These are phyloP conservation scores for Smutsia gigantea DNA, from an alignment of 2,797 vertebrate species.

Conservation along the genomic window DNA sequence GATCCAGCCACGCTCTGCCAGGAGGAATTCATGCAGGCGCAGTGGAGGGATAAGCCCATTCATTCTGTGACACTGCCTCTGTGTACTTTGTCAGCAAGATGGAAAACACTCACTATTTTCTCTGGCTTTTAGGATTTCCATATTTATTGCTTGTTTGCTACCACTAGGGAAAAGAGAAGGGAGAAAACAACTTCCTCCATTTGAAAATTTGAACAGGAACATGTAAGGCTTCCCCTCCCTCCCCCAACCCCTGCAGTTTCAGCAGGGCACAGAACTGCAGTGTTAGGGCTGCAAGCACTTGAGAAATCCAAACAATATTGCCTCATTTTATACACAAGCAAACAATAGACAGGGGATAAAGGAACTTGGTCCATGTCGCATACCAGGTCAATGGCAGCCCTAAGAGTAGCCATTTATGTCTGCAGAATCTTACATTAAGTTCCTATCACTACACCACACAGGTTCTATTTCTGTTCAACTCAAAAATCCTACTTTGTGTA, in stretches of 20 bases:
- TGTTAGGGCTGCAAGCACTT: not conserved
- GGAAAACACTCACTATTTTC: constrained; percentile 59
- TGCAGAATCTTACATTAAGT: not conserved
- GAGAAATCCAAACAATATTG: not conserved
- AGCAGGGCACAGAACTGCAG: not conserved
- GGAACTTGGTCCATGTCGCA: not conserved
- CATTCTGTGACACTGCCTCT: not conserved
- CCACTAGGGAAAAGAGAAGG: constrained; percentile 41
- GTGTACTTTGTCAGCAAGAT: constrained; percentile 64
- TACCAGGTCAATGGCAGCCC: not conserved
- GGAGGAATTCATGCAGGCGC: constrained; percentile 15
- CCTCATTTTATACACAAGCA: not conserved
- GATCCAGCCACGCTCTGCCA: not conserved
- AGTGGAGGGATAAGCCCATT: constrained; percentile 48
- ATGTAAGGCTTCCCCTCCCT: not conserved
- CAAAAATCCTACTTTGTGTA: not conserved
- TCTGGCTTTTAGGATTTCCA: constrained; percentile 83
- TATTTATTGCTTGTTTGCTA: constrained; percentile 84
- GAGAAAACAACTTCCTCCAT: constrained; percentile 60
- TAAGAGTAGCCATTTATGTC: not conserved
- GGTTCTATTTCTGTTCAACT: not conserved
- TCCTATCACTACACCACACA: not conserved
- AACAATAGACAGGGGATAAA: not conserved
- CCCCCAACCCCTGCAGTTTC: not conserved
- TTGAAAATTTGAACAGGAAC: constrained; percentile 74